Evolutionary conservation across 53 echinoderm and acorn worm species (phyloP), one percentile per base, ranked within the genome.

Genomic region (Temnopleurus reevesii): DNA sequence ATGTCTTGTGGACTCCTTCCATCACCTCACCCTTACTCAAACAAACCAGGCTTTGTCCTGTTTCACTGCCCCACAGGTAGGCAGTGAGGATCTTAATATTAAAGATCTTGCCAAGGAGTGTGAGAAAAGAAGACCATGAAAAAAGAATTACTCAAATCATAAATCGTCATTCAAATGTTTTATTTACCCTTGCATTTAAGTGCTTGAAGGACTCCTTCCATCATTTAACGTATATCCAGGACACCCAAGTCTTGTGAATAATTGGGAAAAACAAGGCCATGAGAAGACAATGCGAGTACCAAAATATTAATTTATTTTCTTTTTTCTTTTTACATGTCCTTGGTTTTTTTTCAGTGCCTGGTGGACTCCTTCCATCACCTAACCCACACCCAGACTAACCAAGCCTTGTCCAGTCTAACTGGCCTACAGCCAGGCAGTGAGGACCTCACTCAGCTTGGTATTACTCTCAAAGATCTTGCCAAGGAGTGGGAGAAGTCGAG

Each of bases 21-120:
- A 36, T 33, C 56, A 87, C 34, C 92, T 99, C 83, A 96, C 89
- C 88, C 91, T 91, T 41, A 90, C 55, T 26, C 94, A 99, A 54
- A 53, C 93, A 19, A 81, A 76, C 33, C 59, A 81, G 41, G 92
- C 87, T 45, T 82, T 99, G 79, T 86, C 93, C 31, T 89, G 86
- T 71, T 24, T 96, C 13, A 89, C 90, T 35, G 94, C 93, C 13
- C 76, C 81, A 3, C 30, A 71, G 23, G 59, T 81, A 17, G 92
- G 93, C 17, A 84, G 84, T 71, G 94, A 92, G 30, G 88, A 92
- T 21, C 55, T 90, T 5, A 47, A 76, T 19, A 81, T 93, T 84
- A 86, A 86, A 53, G 91, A 91, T 12, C 84, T 99, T 10, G 45
- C 89, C 43, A 91, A 89, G 38, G 89, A 87, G 13, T 91, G 81